These are phyloP conservation scores for Herpailurus yagouaroundi DNA, from an alignment of 2,113 vertebrate genomes.

Conservation along the genomic window DNA sequence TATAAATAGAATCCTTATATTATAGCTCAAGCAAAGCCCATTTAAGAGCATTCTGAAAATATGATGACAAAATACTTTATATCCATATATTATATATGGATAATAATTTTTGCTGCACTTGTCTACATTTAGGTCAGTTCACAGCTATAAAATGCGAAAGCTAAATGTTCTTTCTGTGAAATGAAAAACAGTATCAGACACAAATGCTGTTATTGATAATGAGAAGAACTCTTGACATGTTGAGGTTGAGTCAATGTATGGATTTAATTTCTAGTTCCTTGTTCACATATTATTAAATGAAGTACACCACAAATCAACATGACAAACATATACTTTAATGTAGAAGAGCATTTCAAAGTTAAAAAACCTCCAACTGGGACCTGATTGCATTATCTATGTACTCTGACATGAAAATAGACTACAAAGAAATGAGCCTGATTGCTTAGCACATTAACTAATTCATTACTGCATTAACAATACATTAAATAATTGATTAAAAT, in stretches of 20 bases:
- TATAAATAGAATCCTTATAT: neutral
- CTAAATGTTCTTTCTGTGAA: neutral
- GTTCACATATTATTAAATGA: neutral
- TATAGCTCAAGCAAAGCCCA: neutral
- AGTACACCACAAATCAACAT: neutral
- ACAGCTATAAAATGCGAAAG: neutral
- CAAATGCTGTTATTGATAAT: conserved; percentile 20
- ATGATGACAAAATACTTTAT: neutral
- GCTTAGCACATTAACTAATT: neutral
- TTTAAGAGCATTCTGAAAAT: neutral
- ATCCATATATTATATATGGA: neutral
- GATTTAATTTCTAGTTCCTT: neutral
- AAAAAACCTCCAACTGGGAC: neutral
- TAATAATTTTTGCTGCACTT: neutral
- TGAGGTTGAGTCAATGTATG: neutral
- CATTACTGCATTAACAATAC: neutral
- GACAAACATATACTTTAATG: neutral
- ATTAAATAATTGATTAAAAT: neutral
- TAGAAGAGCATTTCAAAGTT: neutral
- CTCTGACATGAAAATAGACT: neutral
- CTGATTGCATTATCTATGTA: neutral
- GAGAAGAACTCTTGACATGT: neutral
- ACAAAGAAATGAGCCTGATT: neutral
- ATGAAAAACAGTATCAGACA: neutral
- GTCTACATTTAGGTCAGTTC: neutral